These are phyloP conservation scores for Tetraodon nigroviridis DNA, from an alignment of 2,113 vertebrate genomes.

Conservation along the genomic window DNA sequence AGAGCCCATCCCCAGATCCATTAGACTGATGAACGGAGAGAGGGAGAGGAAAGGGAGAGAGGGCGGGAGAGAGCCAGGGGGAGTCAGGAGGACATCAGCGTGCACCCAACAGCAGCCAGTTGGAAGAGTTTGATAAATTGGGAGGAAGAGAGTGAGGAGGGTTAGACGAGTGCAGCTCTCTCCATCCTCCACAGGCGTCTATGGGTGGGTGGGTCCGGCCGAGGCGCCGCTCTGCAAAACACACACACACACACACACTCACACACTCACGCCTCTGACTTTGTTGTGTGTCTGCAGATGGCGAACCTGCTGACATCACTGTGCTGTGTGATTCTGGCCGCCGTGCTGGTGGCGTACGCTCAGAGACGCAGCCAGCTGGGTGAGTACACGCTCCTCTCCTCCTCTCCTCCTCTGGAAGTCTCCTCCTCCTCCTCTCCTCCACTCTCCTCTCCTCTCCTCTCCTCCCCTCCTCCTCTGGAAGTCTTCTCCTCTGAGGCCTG, in stretches of 20 bases:
- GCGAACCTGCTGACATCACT: conserved; percentile 86
- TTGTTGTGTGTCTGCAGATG: conserved; percentile 84
- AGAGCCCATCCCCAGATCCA: conserved; percentile 64
- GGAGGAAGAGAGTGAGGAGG: conserved; percentile 8
- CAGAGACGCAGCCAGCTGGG: conserved; percentile 90
- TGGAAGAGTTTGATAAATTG: conserved; percentile 15
- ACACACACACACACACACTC: too few relatives aligned
- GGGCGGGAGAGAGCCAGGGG: conserved; percentile 15
- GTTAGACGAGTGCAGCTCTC: conserved; percentile 48
- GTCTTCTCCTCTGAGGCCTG: too few relatives aligned
- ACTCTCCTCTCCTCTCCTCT: not conserved
- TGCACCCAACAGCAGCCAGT: conserved; percentile 9
- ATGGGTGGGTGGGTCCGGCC: conserved; percentile 57
- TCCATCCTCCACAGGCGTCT: conserved; percentile 54
- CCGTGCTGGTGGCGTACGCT: conserved; percentile 84
- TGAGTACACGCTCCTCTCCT: conserved; percentile 73
- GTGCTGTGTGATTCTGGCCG: conserved; percentile 88
- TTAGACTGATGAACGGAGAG: conserved; percentile 59
- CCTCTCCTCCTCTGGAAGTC: not conserved
- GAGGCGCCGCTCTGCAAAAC: too few relatives aligned
- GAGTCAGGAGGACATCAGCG: conserved; percentile 21
- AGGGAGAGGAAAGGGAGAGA: conserved; percentile 7
- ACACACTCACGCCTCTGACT: conserved; percentile 37
- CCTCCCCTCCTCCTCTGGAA: not conserved
- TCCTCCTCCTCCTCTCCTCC: too few relatives aligned